Percentiles rank a stretch among this genome's conserved stretches.
phyloP scores from a whole-genome alignment of 2,797 vertebrate species.

The Gymnocypris eckloni region DNA sequence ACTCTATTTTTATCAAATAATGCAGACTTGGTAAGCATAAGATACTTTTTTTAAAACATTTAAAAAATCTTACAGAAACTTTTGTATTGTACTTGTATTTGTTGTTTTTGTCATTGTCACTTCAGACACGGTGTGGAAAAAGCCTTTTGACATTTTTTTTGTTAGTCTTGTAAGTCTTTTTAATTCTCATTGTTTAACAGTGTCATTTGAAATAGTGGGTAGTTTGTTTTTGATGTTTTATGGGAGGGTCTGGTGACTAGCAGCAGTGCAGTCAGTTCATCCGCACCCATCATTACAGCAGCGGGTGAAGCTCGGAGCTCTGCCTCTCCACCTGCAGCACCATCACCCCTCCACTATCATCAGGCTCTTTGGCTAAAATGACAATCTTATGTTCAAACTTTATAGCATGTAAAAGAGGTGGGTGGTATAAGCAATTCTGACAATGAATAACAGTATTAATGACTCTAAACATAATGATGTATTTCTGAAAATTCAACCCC shows the following conservation, averaged over 20 bases:
- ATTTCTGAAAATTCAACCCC: background rate
- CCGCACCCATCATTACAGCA: background rate
- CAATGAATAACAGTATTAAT: background rate
- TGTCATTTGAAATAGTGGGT: background rate
- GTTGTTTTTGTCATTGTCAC: background rate
- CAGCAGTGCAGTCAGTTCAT: conserved; percentile 2
- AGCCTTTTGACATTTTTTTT: background rate
- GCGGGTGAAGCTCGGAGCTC: background rate
- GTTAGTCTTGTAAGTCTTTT: background rate
- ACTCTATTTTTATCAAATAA: background rate
- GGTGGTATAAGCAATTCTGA: background rate
- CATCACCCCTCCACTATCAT: background rate
- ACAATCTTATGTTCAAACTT: background rate
- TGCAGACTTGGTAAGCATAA: background rate
- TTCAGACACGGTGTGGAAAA: background rate
- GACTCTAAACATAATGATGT: background rate
- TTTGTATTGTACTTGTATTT: background rate
- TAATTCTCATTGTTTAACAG: background rate
- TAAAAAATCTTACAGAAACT: background rate
- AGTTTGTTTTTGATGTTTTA: background rate
- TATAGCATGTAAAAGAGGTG: background rate
- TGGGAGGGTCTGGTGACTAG: background rate
- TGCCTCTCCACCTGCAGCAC: background rate
- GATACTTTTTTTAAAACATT: background rate
- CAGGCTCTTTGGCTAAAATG: background rate